phyloP scores from a whole-genome alignment of 2,888 invertebrate species.

The Archips xylosteana region DNA sequence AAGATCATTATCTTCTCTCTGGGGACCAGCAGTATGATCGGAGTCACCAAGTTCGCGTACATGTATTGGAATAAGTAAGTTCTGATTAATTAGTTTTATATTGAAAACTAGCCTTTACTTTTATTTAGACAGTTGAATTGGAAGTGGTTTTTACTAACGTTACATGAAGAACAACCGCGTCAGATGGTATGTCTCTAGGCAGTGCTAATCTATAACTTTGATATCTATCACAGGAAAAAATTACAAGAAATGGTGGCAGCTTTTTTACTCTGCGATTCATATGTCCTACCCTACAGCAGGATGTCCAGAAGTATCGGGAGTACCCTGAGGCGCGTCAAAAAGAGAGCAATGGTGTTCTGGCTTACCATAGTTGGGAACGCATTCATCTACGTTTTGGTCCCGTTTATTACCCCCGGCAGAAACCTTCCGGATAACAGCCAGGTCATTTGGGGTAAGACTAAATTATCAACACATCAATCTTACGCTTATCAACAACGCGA shows the following conservation, averaged over 20 bases:
- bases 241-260: slow-evolving; percentile 47
- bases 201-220: too few species aligned
- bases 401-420: slow-evolving; percentile 44
- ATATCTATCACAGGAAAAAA: slow-evolving; percentile 44
- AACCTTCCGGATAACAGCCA: slow-evolving; percentile 38
- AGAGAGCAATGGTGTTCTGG: slow-evolving; percentile 46
- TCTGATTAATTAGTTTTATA: not conserved
- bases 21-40: not conserved
- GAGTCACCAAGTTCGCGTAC: not conserved
- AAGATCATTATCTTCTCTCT: not conserved
- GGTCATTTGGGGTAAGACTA: not conserved
- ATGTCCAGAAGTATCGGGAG: slow-evolving; percentile 48
- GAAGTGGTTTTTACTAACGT: too few species aligned
- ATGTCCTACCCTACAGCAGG: slow-evolving; percentile 47
- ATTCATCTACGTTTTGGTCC: slow-evolving; percentile 38
- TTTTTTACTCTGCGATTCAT: slow-evolving; percentile 50
- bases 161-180: too few species aligned
- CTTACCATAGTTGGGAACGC: slow-evolving; percentile 41
- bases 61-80: slow-evolving; percentile 1
- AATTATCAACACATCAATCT: slow-evolving; percentile 32
- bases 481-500: too few species aligned
- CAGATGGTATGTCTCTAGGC: too few species aligned
- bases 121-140: too few species aligned
- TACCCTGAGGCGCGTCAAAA: slow-evolving; percentile 42
- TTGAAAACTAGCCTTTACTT: too few species aligned